Evolutionary conservation across 2,797 vertebrate species (phyloP).

Genomic region (Heteromormyrus szaboi): DNA sequence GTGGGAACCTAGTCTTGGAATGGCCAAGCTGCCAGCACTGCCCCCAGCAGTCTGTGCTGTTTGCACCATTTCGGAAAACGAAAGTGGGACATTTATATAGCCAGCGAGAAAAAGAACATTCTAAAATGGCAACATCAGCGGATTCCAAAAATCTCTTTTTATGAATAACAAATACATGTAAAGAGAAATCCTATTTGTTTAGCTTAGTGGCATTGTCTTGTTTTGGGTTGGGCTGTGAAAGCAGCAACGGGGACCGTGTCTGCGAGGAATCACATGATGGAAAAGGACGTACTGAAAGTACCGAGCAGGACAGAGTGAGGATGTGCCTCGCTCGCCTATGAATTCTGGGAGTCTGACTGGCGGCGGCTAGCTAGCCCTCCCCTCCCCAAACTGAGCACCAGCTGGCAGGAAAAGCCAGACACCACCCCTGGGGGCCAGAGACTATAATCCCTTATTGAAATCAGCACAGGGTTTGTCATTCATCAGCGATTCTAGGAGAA

Average conservation of each 20-base stretch:
- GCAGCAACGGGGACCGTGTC: conserved; percentile 4
- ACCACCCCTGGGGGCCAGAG: background rate
- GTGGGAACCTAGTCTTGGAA: background rate
- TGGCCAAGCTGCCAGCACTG: background rate
- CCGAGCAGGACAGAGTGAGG: conserved; percentile 16
- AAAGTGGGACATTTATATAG: background rate
- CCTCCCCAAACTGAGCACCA: background rate
- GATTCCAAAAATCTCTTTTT: background rate
- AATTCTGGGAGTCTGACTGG: background rate
- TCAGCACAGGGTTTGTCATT: background rate
- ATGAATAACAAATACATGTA: background rate
- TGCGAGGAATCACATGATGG: conserved; percentile 26
- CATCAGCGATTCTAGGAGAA: background rate
- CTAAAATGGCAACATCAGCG: background rate
- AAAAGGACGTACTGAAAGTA: background rate
- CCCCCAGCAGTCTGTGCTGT: conserved; percentile 8
- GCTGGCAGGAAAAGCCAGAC: conserved; percentile 10
- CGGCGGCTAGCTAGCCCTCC: background rate
- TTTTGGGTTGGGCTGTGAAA: conserved; percentile 34
- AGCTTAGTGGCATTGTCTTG: background rate
- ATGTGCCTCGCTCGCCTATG: background rate
- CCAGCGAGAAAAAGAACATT: background rate
- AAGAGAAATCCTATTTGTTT: background rate
- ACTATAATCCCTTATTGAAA: background rate
- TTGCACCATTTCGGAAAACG: background rate